A percentile compares a stretch with the other conserved stretches of the same genome.
Evolutionary conservation across 2,113 vertebrate species (phyloP).

Genomic region (Saccopteryx leptura): DNA sequence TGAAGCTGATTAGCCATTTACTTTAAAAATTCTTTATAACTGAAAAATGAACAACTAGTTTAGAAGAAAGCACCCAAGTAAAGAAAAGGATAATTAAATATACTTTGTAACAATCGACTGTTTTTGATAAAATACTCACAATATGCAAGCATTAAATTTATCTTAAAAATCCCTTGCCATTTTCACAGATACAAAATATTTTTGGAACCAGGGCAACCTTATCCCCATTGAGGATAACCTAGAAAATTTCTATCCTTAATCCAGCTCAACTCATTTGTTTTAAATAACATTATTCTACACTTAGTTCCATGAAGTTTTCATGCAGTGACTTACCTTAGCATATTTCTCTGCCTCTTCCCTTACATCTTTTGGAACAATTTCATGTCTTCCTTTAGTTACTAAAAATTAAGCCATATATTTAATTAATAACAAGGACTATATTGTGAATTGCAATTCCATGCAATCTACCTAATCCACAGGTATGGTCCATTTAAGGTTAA

Average conservation of each 20-base stretch:
- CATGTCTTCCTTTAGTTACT: conserved; percentile 98
- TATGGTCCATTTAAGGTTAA: neutral
- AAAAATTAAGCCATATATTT: conserved; percentile 74
- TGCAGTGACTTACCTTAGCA: conserved; percentile 93
- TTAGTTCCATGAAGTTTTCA: neutral
- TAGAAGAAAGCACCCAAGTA: neutral
- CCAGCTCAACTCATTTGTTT: neutral
- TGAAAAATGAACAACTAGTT: conserved; percentile 18
- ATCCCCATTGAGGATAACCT: neutral
- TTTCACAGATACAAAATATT: neutral
- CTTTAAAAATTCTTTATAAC: neutral
- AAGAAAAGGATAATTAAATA: neutral
- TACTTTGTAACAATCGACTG: neutral
- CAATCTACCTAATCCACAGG: neutral
- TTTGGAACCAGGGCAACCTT: conserved; percentile 38
- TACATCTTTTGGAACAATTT: conserved; percentile 97
- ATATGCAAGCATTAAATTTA: neutral
- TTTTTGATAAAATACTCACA: neutral
- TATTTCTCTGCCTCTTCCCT: conserved; percentile 99
- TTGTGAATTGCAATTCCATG: neutral
- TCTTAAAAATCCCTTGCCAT: neutral
- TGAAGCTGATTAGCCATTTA: neutral
- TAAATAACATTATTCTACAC: conserved; percentile 2
- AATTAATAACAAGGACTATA: conserved; percentile 15
- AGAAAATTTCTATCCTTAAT: conserved; percentile 30